phyloP scores from a whole-genome alignment of 2,113 vertebrate species.

The Buteo buteo region DNA sequence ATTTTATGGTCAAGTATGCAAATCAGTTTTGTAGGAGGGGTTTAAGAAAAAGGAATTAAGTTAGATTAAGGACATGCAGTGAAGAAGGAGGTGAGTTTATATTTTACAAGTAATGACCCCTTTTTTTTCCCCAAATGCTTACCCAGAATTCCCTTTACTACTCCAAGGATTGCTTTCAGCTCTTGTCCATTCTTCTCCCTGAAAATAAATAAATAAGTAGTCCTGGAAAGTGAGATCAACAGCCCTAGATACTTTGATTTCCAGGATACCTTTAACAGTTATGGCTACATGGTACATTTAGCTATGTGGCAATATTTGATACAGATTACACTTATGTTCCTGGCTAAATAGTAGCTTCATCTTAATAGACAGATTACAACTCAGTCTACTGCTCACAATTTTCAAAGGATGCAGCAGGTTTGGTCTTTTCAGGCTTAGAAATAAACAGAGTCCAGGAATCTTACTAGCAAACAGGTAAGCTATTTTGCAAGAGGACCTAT shows the following conservation, averaged over 20 bases:
- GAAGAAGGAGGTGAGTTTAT: neutral
- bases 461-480: neutral
- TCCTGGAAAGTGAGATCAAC: neutral
- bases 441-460: neutral
- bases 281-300: neutral
- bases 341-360: neutral
- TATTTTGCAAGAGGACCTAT: neutral
- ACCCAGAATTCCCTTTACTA: neutral
- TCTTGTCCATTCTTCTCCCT: neutral
- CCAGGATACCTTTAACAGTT: neutral
- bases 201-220: neutral
- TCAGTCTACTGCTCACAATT: neutral
- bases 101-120: neutral
- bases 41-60: neutral
- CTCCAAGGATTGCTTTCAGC: neutral
- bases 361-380: neutral
- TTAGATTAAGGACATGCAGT: neutral
- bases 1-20: neutral
- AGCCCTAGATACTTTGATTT: neutral
- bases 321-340: neutral
- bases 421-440: neutral
- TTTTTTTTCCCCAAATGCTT: neutral
- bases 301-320: neutral
- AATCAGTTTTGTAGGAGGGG: neutral
- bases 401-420: neutral